These are phyloP conservation scores for Parochlus steinenii DNA, from an alignment of 2,888 invertebrate species.

Conservation along the genomic window DNA sequence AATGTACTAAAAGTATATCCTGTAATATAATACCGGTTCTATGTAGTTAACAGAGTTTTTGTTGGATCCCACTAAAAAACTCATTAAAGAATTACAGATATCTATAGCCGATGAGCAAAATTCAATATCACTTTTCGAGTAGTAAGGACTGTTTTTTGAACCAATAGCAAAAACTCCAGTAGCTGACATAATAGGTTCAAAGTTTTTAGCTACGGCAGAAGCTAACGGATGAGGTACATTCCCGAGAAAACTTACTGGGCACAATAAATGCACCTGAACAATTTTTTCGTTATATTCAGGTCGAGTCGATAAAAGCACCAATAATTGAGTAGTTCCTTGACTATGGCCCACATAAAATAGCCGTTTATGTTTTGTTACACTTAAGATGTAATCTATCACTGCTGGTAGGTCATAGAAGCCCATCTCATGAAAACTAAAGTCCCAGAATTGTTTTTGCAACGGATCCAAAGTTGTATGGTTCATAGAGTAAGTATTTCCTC, in stretches of 20 bases:
- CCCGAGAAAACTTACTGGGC: background rate
- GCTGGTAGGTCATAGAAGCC: conserved; percentile 66
- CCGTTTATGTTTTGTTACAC: conserved; percentile 34
- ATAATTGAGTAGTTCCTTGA: conserved; percentile 53
- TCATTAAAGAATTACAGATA: too few species aligned
- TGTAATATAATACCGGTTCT: too few species aligned
- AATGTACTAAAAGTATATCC: too few species aligned
- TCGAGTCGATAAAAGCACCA: conserved; percentile 42
- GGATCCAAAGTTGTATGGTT: conserved; percentile 25
- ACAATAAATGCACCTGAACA: conserved; percentile 6
- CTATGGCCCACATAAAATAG: conserved; percentile 61
- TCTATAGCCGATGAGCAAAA: too few species aligned
- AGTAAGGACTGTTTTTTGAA: too few species aligned
- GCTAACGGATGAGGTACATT: conserved; percentile 4
- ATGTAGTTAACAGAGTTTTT: too few species aligned
- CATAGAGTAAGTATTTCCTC: conserved; percentile 28
- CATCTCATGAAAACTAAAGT: conserved; percentile 74
- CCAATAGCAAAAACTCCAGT: background rate
- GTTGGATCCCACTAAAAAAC: too few species aligned
- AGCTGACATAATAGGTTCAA: background rate
- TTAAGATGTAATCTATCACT: conserved; percentile 55
- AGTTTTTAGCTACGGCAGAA: background rate
- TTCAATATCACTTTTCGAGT: too few species aligned
- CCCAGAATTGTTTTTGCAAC: conserved; percentile 38
- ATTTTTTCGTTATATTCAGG: conserved; percentile 36